Percentiles rank a stretch among this genome's conserved stretches.
phyloP scores from a whole-genome alignment of 1,140 invertebrate genomes.

The Thaumetopoea pityocampa region DNA sequence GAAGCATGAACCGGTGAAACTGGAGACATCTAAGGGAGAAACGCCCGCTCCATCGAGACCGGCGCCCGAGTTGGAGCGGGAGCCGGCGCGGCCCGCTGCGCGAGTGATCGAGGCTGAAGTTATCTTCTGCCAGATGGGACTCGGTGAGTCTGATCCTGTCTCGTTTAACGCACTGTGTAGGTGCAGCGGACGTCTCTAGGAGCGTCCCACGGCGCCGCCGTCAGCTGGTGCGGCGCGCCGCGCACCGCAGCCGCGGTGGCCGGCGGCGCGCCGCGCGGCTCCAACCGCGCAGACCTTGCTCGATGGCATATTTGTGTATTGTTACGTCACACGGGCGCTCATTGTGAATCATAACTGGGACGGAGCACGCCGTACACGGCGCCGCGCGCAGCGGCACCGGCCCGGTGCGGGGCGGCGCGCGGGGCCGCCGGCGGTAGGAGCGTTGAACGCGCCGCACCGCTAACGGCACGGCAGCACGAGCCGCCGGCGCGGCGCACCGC shows the following conservation, averaged over 20 bases:
- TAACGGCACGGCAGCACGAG: too few species aligned
- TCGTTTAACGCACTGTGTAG: conserved; percentile 18
- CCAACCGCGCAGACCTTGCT: neutral
- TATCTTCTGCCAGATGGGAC: conserved; percentile 81
- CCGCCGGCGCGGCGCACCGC: too few species aligned
- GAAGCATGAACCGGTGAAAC: conserved; percentile 12
- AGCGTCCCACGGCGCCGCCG: conserved; percentile 21
- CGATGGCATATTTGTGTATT: too few species aligned
- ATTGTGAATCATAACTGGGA: neutral
- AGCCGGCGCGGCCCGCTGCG: conserved; percentile 42
- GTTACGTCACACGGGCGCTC: neutral
- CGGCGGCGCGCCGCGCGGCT: neutral
- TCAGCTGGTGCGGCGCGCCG: conserved; percentile 8
- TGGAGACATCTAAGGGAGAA: conserved; percentile 63
- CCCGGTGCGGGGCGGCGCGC: neutral
- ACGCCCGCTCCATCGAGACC: conserved; percentile 43
- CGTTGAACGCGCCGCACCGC: too few species aligned
- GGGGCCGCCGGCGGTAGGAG: conserved; percentile 1
- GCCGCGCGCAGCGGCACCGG: neutral
- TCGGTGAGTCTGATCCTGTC: conserved; percentile 76
- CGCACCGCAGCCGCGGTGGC: too few species aligned
- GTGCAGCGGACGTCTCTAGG: conserved; percentile 9
- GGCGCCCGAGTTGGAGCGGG: conserved; percentile 18
- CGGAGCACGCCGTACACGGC: too few species aligned
- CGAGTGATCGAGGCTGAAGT: conserved; percentile 80